Conservation (phyloP, 2,797 vertebrate genomes). For the Enteromius treurensis region DNA sequence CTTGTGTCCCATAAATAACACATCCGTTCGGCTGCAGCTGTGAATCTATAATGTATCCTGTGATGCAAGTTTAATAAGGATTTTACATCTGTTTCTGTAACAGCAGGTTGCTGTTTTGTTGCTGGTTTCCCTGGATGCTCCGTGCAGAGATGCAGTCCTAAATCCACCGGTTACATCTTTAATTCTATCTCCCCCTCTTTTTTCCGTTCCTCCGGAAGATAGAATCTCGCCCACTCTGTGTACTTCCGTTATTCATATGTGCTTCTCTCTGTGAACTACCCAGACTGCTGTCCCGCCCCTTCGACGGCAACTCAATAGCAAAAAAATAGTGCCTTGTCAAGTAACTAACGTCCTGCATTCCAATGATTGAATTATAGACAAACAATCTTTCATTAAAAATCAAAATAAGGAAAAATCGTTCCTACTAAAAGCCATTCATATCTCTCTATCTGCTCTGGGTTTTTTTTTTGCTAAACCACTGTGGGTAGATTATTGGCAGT, state of each 20-base stretch:
- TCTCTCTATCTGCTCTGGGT: neutral
- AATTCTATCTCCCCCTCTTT: neutral
- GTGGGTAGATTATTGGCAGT: conserved; percentile 33
- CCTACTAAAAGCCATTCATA: conserved; percentile 56
- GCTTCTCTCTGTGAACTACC: conserved; percentile 55
- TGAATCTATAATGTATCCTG: conserved; percentile 3
- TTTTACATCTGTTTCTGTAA: conserved; percentile 33
- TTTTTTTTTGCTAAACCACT: neutral
- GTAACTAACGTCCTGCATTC: conserved; percentile 71
- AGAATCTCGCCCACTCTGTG: conserved; percentile 27
- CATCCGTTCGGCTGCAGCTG: neutral
- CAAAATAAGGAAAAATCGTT: conserved; percentile 53
- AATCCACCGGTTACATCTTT: conserved; percentile 58
- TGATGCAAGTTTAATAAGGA: neutral
- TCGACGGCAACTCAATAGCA: conserved; percentile 73
- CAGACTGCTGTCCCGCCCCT: conserved; percentile 57
- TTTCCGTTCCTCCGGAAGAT: conserved; percentile 39
- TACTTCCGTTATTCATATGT: conserved; percentile 55
- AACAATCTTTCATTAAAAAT: conserved; percentile 52
- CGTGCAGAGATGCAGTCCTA: conserved; percentile 94
- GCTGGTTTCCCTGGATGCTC: conserved; percentile 96
- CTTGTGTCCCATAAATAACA: conserved; percentile 5
- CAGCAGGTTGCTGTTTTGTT: conserved; percentile 92
- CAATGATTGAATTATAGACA: conserved; percentile 61
- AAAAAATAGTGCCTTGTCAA: conserved; percentile 83